Evolutionary conservation across 1,140 invertebrate species (phyloP).

Genomic region (Drosophila ogumai): DNA sequence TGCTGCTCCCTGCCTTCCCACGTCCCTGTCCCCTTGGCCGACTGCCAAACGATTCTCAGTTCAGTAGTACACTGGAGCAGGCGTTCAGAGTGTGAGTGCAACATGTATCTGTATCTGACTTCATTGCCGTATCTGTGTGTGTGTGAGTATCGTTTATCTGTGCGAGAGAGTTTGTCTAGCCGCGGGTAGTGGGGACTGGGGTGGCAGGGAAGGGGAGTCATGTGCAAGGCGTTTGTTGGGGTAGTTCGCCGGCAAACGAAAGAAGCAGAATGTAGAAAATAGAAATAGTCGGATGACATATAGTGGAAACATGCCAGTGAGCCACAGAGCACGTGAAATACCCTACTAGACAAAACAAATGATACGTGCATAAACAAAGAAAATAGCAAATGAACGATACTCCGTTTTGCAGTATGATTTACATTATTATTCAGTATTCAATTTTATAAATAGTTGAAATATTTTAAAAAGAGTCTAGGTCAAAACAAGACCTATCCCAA

Average conservation of each 20-base stretch:
- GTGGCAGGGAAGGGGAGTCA: slow-evolving; percentile 15
- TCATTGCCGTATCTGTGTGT: slow-evolving; percentile 1
- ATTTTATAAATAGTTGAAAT: no score
- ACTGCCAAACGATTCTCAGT: slow-evolving; percentile 73
- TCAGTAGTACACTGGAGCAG: slow-evolving; percentile 81
- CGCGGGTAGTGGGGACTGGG: slow-evolving; percentile 5
- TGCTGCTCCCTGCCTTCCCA: not conserved
- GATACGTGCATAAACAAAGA: not conserved
- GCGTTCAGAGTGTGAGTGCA: slow-evolving; percentile 68
- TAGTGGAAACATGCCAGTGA: slow-evolving; percentile 11
- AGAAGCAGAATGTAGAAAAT: slow-evolving; percentile 23
- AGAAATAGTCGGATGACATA: slow-evolving; percentile 17
- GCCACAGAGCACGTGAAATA: not conserved
- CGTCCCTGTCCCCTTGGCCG: slow-evolving; percentile 52
- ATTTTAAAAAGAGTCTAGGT: not conserved
- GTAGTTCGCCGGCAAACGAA: slow-evolving; percentile 74
- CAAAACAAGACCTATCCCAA: not conserved
- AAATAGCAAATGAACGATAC: not conserved
- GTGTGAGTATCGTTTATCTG: slow-evolving; percentile 3
- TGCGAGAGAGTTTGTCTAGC: slow-evolving; percentile 32
- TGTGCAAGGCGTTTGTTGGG: slow-evolving; percentile 74
- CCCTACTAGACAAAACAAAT: not conserved
- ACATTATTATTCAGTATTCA: not conserved
- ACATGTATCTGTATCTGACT: slow-evolving; percentile 22
- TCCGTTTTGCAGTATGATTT: not conserved